Percentiles rank a stretch among this genome's conserved stretches.
phyloP scores from a whole-genome alignment of 2,797 vertebrate species.

The Schizothorax lantsangensis region DNA sequence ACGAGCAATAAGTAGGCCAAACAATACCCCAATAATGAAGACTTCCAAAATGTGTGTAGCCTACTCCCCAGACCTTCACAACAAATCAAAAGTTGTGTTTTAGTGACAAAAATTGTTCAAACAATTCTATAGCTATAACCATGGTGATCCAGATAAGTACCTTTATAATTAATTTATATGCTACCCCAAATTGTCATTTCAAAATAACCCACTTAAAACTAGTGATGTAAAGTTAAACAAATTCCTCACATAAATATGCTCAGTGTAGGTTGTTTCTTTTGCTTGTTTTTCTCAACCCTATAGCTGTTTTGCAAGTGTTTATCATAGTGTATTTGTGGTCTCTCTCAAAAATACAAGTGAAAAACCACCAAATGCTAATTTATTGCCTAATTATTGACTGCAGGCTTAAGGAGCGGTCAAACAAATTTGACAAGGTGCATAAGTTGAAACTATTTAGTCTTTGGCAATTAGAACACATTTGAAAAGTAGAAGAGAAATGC shows the following conservation, averaged over 20 bases:
- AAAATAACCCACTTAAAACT: not conserved
- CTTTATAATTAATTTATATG: conserved; percentile 7
- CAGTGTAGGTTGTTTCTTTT: not conserved
- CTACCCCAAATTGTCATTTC: not conserved
- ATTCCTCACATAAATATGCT: not conserved
- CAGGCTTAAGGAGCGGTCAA: not conserved
- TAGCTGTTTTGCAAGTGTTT: not conserved
- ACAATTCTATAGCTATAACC: not conserved
- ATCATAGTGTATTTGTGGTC: not conserved
- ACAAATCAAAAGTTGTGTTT: not conserved
- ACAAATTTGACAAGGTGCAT: conserved; percentile 15
- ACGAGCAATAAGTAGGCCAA: not conserved
- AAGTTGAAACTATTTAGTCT: conserved; percentile 3
- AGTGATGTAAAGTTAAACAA: not conserved
- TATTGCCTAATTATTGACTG: conserved; percentile 17
- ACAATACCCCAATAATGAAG: not conserved
- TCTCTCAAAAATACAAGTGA: conserved; percentile 8
- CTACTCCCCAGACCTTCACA: not conserved
- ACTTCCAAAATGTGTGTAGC: not conserved
- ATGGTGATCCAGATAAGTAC: not conserved
- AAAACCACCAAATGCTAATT: not conserved
- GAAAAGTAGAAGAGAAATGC: too few species aligned
- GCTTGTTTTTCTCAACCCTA: not conserved
- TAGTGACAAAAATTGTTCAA: not conserved
- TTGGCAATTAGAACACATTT: not conserved